A percentile compares a stretch with the other conserved stretches of the same genome.
phyloP scores from a whole-genome alignment of 2,888 invertebrate genomes.

The Clitarchus hookeri region DNA sequence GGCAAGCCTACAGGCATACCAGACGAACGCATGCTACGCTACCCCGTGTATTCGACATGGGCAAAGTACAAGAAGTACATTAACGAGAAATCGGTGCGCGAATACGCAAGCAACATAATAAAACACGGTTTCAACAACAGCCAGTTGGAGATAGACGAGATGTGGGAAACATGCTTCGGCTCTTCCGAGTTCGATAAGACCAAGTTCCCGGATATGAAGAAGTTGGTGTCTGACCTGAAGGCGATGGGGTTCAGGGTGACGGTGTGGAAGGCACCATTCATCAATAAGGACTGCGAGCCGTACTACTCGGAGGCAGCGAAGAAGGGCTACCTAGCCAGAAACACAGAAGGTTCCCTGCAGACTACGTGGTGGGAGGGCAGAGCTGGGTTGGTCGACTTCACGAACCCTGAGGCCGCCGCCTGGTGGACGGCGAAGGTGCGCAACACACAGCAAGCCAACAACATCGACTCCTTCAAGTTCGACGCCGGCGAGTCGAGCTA shows the following conservation, averaged over 20 bases:
- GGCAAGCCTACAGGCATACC: constrained; percentile 68
- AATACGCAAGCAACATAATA: constrained; percentile 71
- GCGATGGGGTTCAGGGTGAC: constrained; percentile 68
- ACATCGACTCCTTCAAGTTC: constrained; percentile 78
- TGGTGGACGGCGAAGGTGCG: constrained; percentile 51
- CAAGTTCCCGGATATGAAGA: constrained; percentile 71
- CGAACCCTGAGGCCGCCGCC: constrained; percentile 66
- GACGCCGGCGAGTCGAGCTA: constrained; percentile 80
- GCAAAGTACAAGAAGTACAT: constrained; percentile 73
- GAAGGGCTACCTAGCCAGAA: constrained; percentile 62
- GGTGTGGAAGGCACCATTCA: constrained; percentile 87
- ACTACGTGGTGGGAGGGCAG: constrained; percentile 60
- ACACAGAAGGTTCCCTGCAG: constrained; percentile 48
- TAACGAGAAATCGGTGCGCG: constrained; percentile 63
- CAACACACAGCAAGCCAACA: constrained; percentile 61
- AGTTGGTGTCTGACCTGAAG: constrained; percentile 62
- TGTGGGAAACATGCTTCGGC: constrained; percentile 87
- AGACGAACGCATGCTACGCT: constrained; percentile 69
- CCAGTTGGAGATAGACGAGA: constrained; percentile 85
- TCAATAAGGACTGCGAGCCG: constrained; percentile 69
- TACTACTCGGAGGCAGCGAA: constrained; percentile 62
- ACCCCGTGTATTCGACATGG: constrained; percentile 92
- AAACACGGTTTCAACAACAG: constrained; percentile 69
- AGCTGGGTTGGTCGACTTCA: constrained; percentile 72
- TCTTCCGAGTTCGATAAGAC: constrained; percentile 70